These are phyloP conservation scores for Nesometra sesokonis DNA, from an alignment of 35 echinoderm and acorn worm genomes.

Conservation along the genomic window DNA sequence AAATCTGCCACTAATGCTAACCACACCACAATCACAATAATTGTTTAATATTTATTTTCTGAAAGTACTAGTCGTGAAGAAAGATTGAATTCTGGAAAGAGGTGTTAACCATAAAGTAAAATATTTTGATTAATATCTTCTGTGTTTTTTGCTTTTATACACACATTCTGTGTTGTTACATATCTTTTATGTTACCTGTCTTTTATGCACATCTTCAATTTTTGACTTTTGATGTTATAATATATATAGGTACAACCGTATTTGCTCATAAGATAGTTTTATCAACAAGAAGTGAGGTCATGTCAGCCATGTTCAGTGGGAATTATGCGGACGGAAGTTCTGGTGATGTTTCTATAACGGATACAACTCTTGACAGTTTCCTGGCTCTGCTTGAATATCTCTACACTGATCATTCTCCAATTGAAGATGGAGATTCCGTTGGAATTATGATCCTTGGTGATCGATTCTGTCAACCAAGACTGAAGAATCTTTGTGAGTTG, in stretches of 20 bases:
- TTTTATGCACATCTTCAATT: too few species aligned
- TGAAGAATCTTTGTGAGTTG: conserved; percentile 64
- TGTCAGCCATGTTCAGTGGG: conserved; percentile 75
- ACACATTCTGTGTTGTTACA: too few species aligned
- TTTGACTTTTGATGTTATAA: too few species aligned
- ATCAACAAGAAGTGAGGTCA: conserved; percentile 55
- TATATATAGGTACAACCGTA: conserved; percentile 24
- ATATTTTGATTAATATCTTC: too few species aligned
- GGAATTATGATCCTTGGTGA: conserved; percentile 41
- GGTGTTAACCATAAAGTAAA: too few species aligned
- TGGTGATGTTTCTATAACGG: conserved; percentile 38
- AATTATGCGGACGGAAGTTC: conserved; percentile 45
- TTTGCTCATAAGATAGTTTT: conserved; percentile 60
- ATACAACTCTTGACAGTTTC: conserved; percentile 44
- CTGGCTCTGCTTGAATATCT: conserved; percentile 59
- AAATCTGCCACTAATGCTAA: too few species aligned
- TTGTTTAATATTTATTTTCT: too few species aligned
- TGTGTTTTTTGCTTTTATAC: too few species aligned
- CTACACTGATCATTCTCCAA: conserved; percentile 74
- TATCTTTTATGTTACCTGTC: too few species aligned
- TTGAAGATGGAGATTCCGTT: conserved; percentile 48
- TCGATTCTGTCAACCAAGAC: conserved; percentile 36
- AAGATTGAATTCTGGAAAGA: too few species aligned
- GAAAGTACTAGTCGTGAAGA: too few species aligned
- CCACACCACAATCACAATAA: too few species aligned